These are phyloP conservation scores for Chrysolina oricalcia DNA, from an alignment of 2,888 invertebrate species.

Conservation along the genomic window DNA sequence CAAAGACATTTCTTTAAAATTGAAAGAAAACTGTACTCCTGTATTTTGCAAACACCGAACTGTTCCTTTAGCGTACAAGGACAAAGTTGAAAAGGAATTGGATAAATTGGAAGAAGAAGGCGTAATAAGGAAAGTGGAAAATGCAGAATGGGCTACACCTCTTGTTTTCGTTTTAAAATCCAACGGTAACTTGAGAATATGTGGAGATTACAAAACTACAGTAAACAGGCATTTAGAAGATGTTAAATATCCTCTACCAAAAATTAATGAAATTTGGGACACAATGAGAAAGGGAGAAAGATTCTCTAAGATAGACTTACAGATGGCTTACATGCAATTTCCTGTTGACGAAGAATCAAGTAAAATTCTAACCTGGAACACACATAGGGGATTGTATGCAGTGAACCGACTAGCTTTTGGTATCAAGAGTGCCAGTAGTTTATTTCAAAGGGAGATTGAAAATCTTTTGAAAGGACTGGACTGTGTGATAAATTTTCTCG, in stretches of 20 bases:
- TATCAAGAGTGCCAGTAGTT: constrained; percentile 64
- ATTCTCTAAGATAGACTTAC: constrained; percentile 55
- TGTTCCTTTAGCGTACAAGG: background rate
- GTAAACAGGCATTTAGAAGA: constrained; percentile 30
- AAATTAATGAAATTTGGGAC: constrained; percentile 57
- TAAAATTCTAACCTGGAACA: constrained; percentile 59
- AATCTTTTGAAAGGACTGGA: constrained; percentile 60
- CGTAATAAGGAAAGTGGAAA: no score
- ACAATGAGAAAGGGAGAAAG: constrained; percentile 50
- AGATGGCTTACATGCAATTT: constrained; percentile 64
- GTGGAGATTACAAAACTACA: no score
- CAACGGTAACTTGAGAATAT: no score
- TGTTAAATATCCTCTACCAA: constrained; percentile 53
- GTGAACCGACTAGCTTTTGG: constrained; percentile 66
- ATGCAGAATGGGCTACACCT: no score
- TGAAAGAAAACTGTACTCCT: background rate
- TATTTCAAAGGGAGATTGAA: constrained; percentile 65
- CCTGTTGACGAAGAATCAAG: constrained; percentile 59
- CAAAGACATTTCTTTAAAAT: background rate
- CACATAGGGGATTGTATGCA: constrained; percentile 66
- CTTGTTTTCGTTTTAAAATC: no score
- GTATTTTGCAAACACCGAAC: background rate
- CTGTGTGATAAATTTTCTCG: constrained; percentile 59
- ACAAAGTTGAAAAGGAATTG: no score
- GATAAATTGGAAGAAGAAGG: no score